A percentile compares a stretch with the other conserved stretches of the same genome.
These are phyloP conservation scores for Chymomyza costata DNA, from an alignment of 1,140 invertebrate genomes.

Conservation along the genomic window DNA sequence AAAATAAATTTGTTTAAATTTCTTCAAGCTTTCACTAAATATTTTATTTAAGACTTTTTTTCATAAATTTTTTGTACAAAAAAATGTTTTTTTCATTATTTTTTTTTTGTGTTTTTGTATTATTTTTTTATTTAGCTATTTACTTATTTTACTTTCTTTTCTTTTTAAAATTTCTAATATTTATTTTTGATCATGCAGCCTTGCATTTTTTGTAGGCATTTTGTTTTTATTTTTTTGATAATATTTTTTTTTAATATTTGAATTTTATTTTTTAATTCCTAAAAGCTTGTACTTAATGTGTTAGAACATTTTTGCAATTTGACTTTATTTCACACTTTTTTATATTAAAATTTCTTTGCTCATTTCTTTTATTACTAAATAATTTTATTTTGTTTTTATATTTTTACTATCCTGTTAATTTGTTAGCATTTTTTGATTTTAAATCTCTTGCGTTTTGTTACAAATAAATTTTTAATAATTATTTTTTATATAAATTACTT, in stretches of 20 bases:
- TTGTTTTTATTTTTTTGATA: neutral
- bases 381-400: neutral
- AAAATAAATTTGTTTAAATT: too few species aligned
- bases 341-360: neutral
- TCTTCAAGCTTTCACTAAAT: too few species aligned
- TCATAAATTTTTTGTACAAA: too few species aligned
- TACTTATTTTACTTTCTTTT: too few species aligned
- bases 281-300: neutral
- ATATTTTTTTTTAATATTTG: constrained; percentile 1
- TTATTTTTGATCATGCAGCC: neutral
- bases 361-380: neutral
- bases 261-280: neutral
- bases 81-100: too few species aligned
- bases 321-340: constrained; percentile 7
- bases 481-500: constrained; percentile 2
- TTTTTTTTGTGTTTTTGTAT: too few species aligned
- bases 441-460: neutral
- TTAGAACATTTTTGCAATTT: neutral
- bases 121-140: too few species aligned
- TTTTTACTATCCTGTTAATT: constrained; percentile 14
- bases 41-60: too few species aligned
- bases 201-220: neutral
- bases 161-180: too few species aligned
- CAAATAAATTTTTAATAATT: constrained; percentile 2
- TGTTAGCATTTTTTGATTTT: constrained; percentile 6